Evolutionary conservation across 2,113 vertebrate species (phyloP), one percentile per base, ranked within the genome.

Genomic region (Spermophilus dauricus): DNA sequence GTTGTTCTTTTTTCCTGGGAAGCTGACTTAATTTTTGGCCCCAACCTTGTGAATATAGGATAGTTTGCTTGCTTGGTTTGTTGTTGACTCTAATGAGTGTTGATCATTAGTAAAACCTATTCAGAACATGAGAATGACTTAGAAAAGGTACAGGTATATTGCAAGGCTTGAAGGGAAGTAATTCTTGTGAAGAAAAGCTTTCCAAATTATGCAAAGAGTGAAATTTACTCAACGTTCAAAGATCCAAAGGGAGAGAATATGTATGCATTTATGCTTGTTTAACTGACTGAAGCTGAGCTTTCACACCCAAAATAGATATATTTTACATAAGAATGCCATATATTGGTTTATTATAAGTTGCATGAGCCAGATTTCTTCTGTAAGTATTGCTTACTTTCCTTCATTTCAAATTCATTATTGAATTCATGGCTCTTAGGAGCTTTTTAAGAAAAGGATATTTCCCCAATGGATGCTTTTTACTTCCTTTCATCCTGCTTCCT

Each of bases 291-390:
- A 32, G 53, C 39, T 96, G 86, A 97, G 81, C 6, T 69, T 67
- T 96, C 78, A 45, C 1, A 70, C 58, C 56, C 56, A 92, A 95
- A 97, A 97, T 97, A 97, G 89, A 96, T 67, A 82, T 48, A 97
- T 96, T 98, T 98, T 97, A 94, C 86, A 97, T 97, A 98, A 97
- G 81, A 96, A 97, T 97, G 89, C 80, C 75, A 70, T 94, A 85
- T 89, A 86, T 96, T 39, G 73, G 91, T 70, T 96, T 96, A 92
- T 97, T 96, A 75, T 86, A 95, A 95, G 77, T 87, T 90, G 30
- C 6, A 20, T 1, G 72, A 92, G 30, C 61, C 76, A 90, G 37
- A 10, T 63, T 97, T 91, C 69, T 75, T 95, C 76, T 82, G 34
- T 69, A 97, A 97, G 75, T 76, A 89, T 78, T 96, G 89, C 89